Conservation (phyloP, 2,113 vertebrate species). For the Corvus moneduloides region DNA sequence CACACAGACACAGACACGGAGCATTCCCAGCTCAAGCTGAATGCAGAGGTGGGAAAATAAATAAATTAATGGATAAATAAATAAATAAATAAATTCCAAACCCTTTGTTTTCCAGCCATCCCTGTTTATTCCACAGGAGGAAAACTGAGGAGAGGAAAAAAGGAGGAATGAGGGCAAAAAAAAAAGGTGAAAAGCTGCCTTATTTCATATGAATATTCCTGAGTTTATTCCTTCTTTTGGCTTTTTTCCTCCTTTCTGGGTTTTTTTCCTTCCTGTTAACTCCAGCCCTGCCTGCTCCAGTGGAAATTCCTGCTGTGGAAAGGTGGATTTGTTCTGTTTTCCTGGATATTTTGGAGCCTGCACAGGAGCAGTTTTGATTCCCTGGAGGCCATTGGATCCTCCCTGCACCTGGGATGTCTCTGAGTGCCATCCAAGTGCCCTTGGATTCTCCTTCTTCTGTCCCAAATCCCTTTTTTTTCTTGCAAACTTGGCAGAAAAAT, state of each 20-base stretch:
- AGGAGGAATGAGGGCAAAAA: neutral
- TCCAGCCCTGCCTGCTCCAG: neutral
- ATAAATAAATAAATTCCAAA: neutral
- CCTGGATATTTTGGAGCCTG: neutral
- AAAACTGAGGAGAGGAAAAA: neutral
- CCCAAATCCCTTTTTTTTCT: neutral
- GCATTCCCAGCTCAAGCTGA: neutral
- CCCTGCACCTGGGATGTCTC: neutral
- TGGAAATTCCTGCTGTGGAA: neutral
- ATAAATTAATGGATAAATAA: neutral
- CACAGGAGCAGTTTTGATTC: neutral
- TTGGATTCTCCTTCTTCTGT: neutral
- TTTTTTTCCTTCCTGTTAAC: neutral
- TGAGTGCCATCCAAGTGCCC: fast-evolving
- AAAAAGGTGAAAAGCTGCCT: neutral
- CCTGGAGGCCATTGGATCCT: neutral
- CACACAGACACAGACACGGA: neutral
- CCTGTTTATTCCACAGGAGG: neutral
- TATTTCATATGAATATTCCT: neutral
- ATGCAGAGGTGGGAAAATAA: neutral
- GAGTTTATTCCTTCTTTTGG: too few relatives aligned
- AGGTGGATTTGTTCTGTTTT: neutral
- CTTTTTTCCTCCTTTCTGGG: too few relatives aligned
- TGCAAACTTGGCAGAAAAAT: neutral
- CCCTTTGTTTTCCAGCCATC: neutral